These are phyloP conservation scores for Trichopria drosophilae DNA, from an alignment of 2,888 invertebrate species.

Conservation along the genomic window DNA sequence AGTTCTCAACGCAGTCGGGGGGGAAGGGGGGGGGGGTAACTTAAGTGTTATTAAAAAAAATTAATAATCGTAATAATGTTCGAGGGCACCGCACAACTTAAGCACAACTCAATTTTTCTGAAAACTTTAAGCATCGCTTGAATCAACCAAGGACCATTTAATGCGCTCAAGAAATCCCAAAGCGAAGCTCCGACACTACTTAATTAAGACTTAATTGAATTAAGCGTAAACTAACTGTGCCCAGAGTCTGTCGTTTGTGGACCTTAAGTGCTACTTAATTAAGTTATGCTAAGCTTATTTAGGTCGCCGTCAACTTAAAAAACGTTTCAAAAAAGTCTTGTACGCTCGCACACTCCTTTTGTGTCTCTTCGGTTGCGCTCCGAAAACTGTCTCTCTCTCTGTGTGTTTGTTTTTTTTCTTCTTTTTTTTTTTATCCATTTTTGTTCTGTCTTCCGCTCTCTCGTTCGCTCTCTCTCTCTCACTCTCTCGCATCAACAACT, in stretches of 20 bases:
- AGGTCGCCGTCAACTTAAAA: constrained; percentile 28
- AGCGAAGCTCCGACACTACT: constrained; percentile 27
- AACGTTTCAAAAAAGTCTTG: constrained; percentile 27
- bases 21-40: too few relatives aligned
- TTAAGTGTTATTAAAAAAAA: too few relatives aligned
- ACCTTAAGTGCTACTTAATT: constrained; percentile 24
- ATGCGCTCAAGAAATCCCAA: constrained; percentile 18
- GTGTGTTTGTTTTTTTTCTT: constrained; percentile 19
- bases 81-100: constrained; percentile 28
- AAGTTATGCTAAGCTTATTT: constrained; percentile 31
- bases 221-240: constrained; percentile 24
- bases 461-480: too few relatives aligned
- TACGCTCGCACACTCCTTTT: constrained; percentile 23
- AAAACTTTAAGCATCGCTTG: constrained; percentile 25
- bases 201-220: constrained; percentile 23
- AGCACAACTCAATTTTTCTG: constrained; percentile 30
- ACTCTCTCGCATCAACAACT: background rate
- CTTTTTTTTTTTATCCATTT: constrained; percentile 5
- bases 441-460: background rate
- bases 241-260: constrained; percentile 15
- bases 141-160: constrained; percentile 26
- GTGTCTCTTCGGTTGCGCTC: constrained; percentile 27
- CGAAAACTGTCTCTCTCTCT: constrained; percentile 12
- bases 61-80: too few relatives aligned
- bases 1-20: too few relatives aligned